Conservation (phyloP, 2,797 vertebrate genomes). For the Erethizon dorsatum region DNA sequence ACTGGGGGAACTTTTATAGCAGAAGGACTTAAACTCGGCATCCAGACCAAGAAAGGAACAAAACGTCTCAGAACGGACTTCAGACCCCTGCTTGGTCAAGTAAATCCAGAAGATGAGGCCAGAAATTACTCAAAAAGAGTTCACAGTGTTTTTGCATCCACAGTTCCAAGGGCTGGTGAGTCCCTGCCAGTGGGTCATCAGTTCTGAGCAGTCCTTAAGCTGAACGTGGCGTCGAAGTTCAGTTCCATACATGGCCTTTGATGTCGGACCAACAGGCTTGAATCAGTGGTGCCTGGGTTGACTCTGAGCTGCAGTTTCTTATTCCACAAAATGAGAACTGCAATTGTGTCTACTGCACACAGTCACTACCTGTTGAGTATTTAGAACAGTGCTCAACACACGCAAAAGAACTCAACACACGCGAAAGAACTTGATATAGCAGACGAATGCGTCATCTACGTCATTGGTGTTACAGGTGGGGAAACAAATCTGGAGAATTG, state of each 20-base stretch:
- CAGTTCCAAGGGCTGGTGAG: neutral
- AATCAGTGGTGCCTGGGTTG: neutral
- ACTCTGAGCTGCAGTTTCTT: neutral
- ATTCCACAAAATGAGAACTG: neutral
- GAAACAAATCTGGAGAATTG: neutral
- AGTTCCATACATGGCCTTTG: neutral
- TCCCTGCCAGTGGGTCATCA: neutral
- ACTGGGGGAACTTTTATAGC: neutral
- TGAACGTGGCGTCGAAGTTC: accelerated
- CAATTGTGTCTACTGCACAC: neutral
- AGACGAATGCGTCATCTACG: neutral
- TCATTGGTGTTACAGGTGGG: neutral
- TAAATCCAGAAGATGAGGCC: neutral
- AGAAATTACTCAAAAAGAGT: neutral
- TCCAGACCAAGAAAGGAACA: neutral
- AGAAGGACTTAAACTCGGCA: neutral
- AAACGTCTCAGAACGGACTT: neutral
- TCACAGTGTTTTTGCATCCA: neutral
- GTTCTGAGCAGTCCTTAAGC: neutral
- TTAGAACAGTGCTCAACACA: neutral
- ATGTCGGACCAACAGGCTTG: neutral
- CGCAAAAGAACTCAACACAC: neutral
- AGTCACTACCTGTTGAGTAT: neutral
- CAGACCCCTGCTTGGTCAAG: neutral
- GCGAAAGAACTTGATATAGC: neutral